Evolutionary conservation across 2,113 vertebrate genomes (phyloP).

Genomic region (Channa argus): DNA sequence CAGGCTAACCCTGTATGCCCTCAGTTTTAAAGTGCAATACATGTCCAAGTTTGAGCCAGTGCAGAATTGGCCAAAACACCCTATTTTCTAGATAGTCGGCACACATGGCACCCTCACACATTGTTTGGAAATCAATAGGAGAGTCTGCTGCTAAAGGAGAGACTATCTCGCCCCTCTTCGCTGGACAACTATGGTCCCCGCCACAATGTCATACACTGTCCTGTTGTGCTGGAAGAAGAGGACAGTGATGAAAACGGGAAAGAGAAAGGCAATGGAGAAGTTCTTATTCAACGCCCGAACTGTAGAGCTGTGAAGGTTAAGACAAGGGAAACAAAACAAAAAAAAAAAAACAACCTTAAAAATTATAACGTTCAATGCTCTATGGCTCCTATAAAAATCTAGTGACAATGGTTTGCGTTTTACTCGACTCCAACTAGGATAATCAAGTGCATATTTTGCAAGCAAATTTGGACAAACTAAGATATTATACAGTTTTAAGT

Average conservation of each 20-base stretch:
- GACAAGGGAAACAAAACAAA: neutral
- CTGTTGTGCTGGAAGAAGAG: conserved; percentile 98
- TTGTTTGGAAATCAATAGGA: neutral
- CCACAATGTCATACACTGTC: conserved; percentile 96
- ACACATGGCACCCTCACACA: neutral
- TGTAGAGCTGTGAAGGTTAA: conserved; percentile 85
- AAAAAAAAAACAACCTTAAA: neutral
- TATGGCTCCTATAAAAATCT: no score
- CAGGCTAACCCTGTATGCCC: neutral
- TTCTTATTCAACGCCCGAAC: conserved; percentile 97
- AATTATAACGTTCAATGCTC: no score
- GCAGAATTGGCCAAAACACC: neutral
- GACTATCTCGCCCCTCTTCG: conserved; percentile 89
- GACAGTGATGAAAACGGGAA: conserved; percentile 95
- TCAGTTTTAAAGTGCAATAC: conserved; percentile 17
- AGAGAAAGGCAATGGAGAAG: conserved; percentile 97
- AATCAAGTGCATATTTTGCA: neutral
- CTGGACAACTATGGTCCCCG: conserved; percentile 96
- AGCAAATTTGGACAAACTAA: no score
- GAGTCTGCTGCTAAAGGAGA: conserved; percentile 3
- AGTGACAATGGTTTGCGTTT: neutral
- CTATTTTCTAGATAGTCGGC: neutral
- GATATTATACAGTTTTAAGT: no score
- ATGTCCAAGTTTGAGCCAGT: conserved; percentile 1
- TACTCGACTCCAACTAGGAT: neutral